phyloP scores from a whole-genome alignment of 1,140 invertebrate species.

The Neodiprion fabricii region DNA sequence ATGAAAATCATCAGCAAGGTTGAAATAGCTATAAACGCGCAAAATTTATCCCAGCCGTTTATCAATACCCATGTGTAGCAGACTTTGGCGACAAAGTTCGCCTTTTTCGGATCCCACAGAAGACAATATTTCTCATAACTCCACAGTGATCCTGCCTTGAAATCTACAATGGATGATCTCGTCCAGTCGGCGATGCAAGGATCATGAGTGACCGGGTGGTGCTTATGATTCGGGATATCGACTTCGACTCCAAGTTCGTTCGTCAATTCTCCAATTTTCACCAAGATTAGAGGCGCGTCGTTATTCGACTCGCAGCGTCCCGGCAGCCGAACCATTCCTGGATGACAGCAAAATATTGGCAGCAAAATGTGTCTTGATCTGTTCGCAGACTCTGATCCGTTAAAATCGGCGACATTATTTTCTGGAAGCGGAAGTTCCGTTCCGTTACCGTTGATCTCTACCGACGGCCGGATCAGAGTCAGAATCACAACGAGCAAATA shows the following conservation, averaged over 20 bases:
- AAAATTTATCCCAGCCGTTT: background rate
- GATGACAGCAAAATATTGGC: background rate
- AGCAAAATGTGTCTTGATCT: too few relatives aligned
- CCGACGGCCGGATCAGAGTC: too few relatives aligned
- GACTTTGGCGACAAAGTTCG: background rate
- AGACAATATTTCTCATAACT: background rate
- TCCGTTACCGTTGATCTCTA: too few relatives aligned
- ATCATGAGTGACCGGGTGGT: background rate
- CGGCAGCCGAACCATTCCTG: background rate
- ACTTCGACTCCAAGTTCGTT: too few relatives aligned
- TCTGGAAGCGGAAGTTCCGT: too few relatives aligned
- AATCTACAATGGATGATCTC: background rate
- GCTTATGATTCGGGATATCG: too few relatives aligned
- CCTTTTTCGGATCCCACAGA: background rate
- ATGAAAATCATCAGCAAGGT: background rate
- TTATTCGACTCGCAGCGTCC: background rate
- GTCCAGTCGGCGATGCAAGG: background rate
- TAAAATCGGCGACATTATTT: too few relatives aligned
- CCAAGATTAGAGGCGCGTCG: background rate
- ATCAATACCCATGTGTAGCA: background rate
- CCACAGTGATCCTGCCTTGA: background rate
- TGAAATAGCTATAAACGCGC: background rate
- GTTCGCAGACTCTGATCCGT: too few relatives aligned
- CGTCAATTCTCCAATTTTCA: background rate
- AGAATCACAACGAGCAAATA: too few relatives aligned